These are phyloP conservation scores for Eupsittula cactorum DNA, from an alignment of 2,113 vertebrate species.

Conservation along the genomic window DNA sequence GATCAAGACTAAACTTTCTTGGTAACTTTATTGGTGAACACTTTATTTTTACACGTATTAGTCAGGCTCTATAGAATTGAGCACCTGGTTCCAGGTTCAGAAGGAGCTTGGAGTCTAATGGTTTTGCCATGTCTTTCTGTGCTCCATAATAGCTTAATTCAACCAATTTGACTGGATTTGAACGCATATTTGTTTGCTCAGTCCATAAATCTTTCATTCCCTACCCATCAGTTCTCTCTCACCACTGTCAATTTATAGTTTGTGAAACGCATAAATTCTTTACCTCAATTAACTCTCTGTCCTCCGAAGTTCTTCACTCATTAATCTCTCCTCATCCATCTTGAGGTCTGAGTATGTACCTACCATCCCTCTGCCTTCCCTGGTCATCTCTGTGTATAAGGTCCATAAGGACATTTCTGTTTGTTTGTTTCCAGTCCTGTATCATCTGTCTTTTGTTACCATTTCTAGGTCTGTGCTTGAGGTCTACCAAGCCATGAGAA, in stretches of 20 bases:
- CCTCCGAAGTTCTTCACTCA: background rate
- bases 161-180: background rate
- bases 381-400: background rate
- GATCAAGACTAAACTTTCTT: background rate
- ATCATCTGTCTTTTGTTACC: background rate
- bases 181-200: background rate
- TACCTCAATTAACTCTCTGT: background rate
- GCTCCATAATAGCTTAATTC: background rate
- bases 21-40: background rate
- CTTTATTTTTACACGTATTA: background rate
- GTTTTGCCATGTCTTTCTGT: background rate
- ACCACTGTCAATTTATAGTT: background rate
- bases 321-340: background rate
- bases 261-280: background rate
- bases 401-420: background rate
- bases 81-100: background rate
- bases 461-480: background rate
- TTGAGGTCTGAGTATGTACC: background rate
- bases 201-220: conserved; percentile 11
- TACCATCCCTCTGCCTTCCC: background rate
- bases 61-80: background rate
- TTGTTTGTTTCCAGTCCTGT: background rate
- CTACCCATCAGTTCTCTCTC: background rate
- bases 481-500: background rate
- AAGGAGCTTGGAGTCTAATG: background rate